phyloP scores from a whole-genome alignment of 64 coral and sea anemone genomes.

The Pachyseris speciosa region DNA sequence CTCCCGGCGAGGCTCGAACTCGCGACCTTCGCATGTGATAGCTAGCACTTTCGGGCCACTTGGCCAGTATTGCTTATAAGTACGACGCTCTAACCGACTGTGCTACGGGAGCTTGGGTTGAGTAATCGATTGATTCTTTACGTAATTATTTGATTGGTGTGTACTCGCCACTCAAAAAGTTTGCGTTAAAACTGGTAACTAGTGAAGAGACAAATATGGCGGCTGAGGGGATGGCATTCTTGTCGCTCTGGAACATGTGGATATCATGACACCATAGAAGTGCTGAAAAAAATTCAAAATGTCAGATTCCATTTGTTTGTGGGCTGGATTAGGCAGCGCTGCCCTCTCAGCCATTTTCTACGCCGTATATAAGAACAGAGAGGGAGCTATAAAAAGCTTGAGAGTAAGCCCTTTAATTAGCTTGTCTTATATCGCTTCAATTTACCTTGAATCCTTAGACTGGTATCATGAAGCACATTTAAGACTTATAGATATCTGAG shows the following conservation, averaged over 20 bases:
- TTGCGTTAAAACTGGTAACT: not conserved
- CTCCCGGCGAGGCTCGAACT: slow-evolving; percentile 77
- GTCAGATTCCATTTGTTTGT: slow-evolving; percentile 64
- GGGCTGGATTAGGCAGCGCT: slow-evolving; percentile 76
- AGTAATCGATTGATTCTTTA: not conserved
- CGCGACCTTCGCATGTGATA: slow-evolving; percentile 75
- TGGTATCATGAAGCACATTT: too few relatives aligned
- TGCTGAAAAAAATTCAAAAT: not conserved
- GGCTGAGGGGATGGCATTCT: not conserved
- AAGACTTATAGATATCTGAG: too few relatives aligned
- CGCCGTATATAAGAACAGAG: slow-evolving; percentile 73
- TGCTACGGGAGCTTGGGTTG: slow-evolving; percentile 68
- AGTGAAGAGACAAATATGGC: not conserved
- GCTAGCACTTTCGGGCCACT: slow-evolving; percentile 21
- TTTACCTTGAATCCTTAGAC: too few relatives aligned
- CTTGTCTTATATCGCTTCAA: too few relatives aligned
- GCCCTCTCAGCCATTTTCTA: slow-evolving; percentile 88
- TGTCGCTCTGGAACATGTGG: not conserved
- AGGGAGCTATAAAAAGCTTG: slow-evolving; percentile 39
- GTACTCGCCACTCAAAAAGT: too few relatives aligned
- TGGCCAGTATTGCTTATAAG: slow-evolving; percentile 74
- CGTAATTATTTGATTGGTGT: not conserved
- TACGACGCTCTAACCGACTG: slow-evolving; percentile 84
- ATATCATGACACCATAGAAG: not conserved
- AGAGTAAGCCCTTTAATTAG: slow-evolving; percentile 17